Conservation (phyloP, 2,888 invertebrate species). For the Plusia festucae region DNA sequence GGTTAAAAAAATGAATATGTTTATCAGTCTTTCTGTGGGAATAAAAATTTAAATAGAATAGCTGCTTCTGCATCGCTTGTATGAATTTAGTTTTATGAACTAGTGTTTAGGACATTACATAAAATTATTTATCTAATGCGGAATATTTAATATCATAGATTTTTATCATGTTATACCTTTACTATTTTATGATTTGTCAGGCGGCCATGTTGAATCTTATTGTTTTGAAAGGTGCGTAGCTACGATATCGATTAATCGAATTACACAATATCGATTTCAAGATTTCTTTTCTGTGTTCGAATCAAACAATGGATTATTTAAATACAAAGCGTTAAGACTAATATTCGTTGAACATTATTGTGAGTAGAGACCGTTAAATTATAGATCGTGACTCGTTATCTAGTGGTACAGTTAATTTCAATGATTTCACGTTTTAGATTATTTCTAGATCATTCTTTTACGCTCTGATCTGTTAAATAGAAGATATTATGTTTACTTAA, state of each 20-base stretch:
- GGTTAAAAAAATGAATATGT: too few species aligned
- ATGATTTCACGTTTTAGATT: slow-evolving; percentile 18
- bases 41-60: background rate
- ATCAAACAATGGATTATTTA: slow-evolving; percentile 4
- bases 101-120: background rate
- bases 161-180: background rate
- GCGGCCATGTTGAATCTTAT: background rate
- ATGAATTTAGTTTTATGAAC: background rate
- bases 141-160: background rate
- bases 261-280: slow-evolving; percentile 1
- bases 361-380: slow-evolving; percentile 45
- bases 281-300: background rate
- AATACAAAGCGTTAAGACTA: slow-evolving; percentile 21
- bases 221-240: background rate
- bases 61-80: background rate
- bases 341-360: slow-evolving; percentile 40
- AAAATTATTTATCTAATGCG: background rate
- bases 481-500: too few species aligned
- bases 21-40: background rate
- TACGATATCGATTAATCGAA: background rate
- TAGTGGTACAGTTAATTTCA: slow-evolving; percentile 30
- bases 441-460: slow-evolving; percentile 8
- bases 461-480: background rate
- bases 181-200: background rate
- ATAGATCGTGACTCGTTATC: slow-evolving; percentile 37